Base-by-base conservation (phyloP, 2,797 vertebrate genomes). In the Rhadinocentrus ornatus region DNA sequence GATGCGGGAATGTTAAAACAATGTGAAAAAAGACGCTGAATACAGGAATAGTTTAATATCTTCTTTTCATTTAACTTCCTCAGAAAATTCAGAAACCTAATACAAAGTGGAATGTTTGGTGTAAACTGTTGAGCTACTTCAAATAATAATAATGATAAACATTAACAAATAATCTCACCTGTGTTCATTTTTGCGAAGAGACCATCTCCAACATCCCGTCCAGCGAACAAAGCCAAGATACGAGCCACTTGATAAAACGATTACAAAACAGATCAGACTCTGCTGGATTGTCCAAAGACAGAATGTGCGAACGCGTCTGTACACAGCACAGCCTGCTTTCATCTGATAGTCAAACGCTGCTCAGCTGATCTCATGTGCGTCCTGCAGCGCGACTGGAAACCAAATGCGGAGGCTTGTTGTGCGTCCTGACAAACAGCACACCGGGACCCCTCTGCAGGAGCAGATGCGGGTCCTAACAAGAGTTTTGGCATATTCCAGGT, bases 171-270 rank as follows among this genome's bases (percentile, higher is more conserved):
- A 0, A 2, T 65, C 90, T 92, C 84, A 95, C 94, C 93, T 89
- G 88, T 63, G 86, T 93, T 94, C 93, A 95, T 94, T 79, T 82
- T 93, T 50, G 74, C 77, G 68, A 76, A 57, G 54, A 26, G 31
- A 73, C 44, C 60, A 18, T 79, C 63, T 75, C 70, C 85, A 73
- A 64, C 84, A 86, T 88, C 77, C 85, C 81, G 67, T 56, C 71
- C 71, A 15, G 48, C 13, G 55, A 63, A 26, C 24, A 48, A 67
- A 69, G 71, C 46, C 72, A 62, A 27, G 71, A 61, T n/a, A 1
- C 62, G 7, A 31, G 12, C 39, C 26, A 35, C 66, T 53, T 62
- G 6, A 4, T 61, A 54, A 37, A 53, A 53, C 20, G 35, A 6
- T 6, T 16, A 9, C 37, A 56, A 66, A 57, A 41, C 4, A 26